Conservation (phyloP, 2,888 invertebrate species). For the Eupithecia pulchellata region DNA sequence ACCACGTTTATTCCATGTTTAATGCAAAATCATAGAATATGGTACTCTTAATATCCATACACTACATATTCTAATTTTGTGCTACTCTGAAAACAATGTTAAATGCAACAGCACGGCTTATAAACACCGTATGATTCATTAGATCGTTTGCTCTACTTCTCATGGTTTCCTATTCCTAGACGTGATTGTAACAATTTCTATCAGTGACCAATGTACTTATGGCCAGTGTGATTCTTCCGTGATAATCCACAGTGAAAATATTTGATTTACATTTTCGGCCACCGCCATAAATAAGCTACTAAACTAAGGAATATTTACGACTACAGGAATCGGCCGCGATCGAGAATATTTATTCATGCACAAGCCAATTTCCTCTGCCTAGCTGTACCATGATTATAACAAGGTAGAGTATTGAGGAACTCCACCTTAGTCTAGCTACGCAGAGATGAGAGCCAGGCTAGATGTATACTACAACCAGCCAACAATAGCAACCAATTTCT, state of each 20-base stretch:
- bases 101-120: constrained; percentile 37
- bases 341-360: neutral
- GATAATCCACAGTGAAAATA: neutral
- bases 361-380: too few relatives aligned
- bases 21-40: too few relatives aligned
- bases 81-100: constrained; percentile 61
- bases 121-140: constrained; percentile 34
- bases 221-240: neutral
- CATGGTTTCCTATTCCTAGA: constrained; percentile 46
- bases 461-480: neutral
- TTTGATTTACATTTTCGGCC: neutral
- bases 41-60: constrained; percentile 12
- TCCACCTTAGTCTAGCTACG: too few relatives aligned
- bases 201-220: neutral
- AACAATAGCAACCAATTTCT: neutral
- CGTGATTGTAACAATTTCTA: constrained; percentile 44
- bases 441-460: too few relatives aligned
- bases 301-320: neutral
- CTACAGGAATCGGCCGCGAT: neutral
- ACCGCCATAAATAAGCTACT: neutral
- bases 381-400: too few relatives aligned
- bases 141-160: constrained; percentile 29
- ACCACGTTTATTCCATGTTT: too few relatives aligned
- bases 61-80: constrained; percentile 52
- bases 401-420: neutral